Evolutionary conservation across 2,113 vertebrate genomes (phyloP), one percentile per base, ranked within the genome.

Genomic region (Mus spicilegus): DNA sequence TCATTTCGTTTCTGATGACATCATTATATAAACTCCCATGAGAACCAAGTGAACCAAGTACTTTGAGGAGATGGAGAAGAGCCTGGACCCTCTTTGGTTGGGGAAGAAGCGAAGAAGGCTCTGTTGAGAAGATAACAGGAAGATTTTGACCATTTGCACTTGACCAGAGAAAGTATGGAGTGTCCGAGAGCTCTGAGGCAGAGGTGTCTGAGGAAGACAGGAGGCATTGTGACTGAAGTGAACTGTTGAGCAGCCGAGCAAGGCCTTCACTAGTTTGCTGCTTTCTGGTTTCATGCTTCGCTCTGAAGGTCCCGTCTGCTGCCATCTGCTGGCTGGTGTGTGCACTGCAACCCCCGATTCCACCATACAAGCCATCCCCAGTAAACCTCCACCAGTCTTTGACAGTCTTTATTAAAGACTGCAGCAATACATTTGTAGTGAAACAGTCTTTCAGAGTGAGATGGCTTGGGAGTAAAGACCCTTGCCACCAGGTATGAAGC

Each of bases 271-370:
- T 82, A 96, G 78, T 10, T 46, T 61, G 16, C 72, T 24, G 10
- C 9, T 61, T 51, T 88, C 14, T 75, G 28, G 72, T 36, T 73
- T 93, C 65, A 92, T 80, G 26, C 70, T 87, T 94, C 0, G 46
- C 49, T 69, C 24, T 81, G 63, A 63, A 88, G 92, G 67, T 87
- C 22, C 56, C n/a, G 61, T 49, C 49, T 65, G 61, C 93, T 98
- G 96, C 80, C 96, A 90, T 75, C 93, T 96, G n/a, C 78, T 96
- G 96, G 92, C 33, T 80, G 26, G 8, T 67, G 9, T 49, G 30
- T 72, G 67, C 75, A 95, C 81, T 96, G 73, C 75, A 95, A 4
- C 75, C 96, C 42, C 65, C 88, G 65, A 63, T 91, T 63, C 92
- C 3, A 16, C 17, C 61, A 1, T n/a, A 69, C 9, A 61, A 81